Evolutionary conservation across 2,888 invertebrate genomes (phyloP).

Genomic region (Amorpha juglandis): DNA sequence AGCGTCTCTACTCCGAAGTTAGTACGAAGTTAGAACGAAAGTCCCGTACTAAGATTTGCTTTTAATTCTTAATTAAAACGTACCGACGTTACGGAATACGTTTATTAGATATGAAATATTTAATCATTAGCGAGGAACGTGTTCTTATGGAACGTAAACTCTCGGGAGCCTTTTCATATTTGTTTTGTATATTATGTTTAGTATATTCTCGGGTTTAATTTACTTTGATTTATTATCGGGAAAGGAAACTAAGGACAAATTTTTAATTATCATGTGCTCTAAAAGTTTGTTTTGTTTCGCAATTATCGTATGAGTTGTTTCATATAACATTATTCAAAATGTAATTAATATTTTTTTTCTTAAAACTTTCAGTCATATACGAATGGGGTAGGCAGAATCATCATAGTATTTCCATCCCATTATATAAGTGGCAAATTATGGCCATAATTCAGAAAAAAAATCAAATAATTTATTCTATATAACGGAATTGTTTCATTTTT

Average conservation of each 20-base stretch:
- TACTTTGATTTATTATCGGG: conserved; percentile 7
- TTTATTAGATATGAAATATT: conserved; percentile 19
- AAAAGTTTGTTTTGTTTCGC: conserved; percentile 14
- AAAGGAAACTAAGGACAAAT: conserved; percentile 5
- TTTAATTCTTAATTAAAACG: conserved; percentile 14
- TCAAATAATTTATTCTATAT: too few species aligned
- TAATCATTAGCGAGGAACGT: conserved; percentile 7
- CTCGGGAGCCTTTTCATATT: conserved; percentile 6
- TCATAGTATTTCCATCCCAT: too few species aligned
- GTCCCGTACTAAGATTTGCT: conserved; percentile 5
- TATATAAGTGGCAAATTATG: too few species aligned
- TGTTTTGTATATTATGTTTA: conserved; percentile 10
- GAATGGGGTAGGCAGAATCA: too few species aligned
- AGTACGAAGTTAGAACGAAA: not conserved
- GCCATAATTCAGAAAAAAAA: too few species aligned
- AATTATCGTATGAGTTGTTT: not conserved
- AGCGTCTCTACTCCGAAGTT: not conserved
- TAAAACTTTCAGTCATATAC: too few species aligned
- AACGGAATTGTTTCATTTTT: too few species aligned
- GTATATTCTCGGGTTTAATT: conserved; percentile 13
- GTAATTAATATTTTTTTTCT: too few species aligned
- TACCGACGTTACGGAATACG: not conserved
- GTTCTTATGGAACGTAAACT: conserved; percentile 2
- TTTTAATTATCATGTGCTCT: conserved; percentile 10
- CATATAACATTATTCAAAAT: not conserved